These are phyloP conservation scores for Agonopterix arenella DNA, from an alignment of 2,888 invertebrate genomes.

Conservation along the genomic window DNA sequence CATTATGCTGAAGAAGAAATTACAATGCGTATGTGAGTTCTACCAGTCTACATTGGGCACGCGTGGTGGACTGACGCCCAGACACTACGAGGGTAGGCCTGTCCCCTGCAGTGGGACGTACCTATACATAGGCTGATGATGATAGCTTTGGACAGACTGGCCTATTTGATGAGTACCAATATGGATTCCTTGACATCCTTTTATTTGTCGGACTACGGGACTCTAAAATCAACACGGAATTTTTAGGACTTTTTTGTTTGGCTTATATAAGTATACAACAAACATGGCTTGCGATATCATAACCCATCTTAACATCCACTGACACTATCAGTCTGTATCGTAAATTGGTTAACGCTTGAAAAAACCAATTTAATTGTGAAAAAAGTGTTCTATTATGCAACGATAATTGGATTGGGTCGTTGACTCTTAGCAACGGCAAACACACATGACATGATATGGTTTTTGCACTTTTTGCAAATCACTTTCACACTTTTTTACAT, in stretches of 20 bases:
- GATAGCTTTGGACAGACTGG: too few relatives aligned
- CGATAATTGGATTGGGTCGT: constrained; percentile 63
- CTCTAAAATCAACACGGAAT: too few relatives aligned
- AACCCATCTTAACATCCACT: constrained; percentile 22
- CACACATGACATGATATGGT: constrained; percentile 41
- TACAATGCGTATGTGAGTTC: too few relatives aligned
- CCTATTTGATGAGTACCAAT: too few relatives aligned
- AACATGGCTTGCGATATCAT: constrained; percentile 4
- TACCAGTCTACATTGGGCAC: too few relatives aligned
- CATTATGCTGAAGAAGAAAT: too few relatives aligned
- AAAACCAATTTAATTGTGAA: constrained; percentile 55
- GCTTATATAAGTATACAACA: neutral
- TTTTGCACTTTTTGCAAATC: constrained; percentile 39
- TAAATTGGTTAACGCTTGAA: constrained; percentile 45
- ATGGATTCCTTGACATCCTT: too few relatives aligned
- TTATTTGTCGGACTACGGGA: too few relatives aligned
- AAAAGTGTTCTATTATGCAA: constrained; percentile 55
- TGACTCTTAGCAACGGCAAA: constrained; percentile 47
- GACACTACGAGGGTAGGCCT: too few relatives aligned
- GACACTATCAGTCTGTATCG: constrained; percentile 43
- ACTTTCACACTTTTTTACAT: constrained; percentile 46
- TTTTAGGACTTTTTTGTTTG: constrained; percentile 9
- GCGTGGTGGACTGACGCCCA: too few relatives aligned
- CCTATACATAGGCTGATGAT: too few relatives aligned
- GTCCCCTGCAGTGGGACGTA: too few relatives aligned